Conservation (phyloP, 2,113 vertebrate species). For the Alectura lathami region DNA sequence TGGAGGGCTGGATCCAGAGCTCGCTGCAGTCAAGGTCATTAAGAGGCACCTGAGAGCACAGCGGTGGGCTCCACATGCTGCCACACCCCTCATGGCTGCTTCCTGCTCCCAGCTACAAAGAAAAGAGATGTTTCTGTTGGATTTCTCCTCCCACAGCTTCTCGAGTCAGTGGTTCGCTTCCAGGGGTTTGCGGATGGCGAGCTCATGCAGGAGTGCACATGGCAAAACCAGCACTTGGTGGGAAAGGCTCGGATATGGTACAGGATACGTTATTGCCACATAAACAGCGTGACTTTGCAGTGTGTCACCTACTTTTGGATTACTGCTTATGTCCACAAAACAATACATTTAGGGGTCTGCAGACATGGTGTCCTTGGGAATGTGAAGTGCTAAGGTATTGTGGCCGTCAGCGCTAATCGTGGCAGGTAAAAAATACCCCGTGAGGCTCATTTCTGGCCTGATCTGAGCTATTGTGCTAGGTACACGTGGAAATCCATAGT, state of each 20-base stretch:
- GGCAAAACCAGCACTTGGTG: background rate
- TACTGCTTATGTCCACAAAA: background rate
- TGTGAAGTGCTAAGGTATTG: background rate
- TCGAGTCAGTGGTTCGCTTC: background rate
- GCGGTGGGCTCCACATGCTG: background rate
- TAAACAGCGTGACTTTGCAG: background rate
- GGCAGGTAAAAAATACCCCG: background rate
- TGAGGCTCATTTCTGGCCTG: background rate
- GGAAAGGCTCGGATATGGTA: background rate
- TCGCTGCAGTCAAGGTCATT: background rate
- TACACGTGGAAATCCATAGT: background rate
- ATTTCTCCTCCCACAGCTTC: background rate
- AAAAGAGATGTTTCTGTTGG: background rate
- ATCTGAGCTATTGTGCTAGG: background rate
- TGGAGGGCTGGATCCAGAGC: background rate
- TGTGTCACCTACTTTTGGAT: background rate
- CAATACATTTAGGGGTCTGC: background rate
- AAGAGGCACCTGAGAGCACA: rapidly evolving
- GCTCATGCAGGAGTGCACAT: background rate
- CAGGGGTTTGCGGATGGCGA: background rate
- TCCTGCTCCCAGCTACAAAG: background rate
- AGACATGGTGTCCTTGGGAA: background rate
- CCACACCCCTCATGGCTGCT: background rate
- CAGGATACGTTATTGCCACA: background rate
- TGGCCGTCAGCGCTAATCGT: background rate